phyloP scores from a whole-genome alignment of 2,797 vertebrate genomes.

The Mormyrops boulengeri region DNA sequence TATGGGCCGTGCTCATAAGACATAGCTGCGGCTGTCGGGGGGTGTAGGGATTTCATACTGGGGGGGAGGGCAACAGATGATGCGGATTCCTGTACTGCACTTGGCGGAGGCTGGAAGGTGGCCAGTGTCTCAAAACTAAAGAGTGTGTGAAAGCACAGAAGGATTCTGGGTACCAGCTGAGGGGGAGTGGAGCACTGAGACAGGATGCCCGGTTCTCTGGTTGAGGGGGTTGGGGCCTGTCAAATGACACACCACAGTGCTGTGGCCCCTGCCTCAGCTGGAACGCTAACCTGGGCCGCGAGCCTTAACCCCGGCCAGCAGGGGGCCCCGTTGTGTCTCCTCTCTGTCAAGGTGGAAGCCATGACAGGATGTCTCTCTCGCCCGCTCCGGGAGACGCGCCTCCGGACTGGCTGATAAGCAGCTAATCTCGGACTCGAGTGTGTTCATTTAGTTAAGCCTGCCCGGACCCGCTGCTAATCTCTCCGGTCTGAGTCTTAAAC shows the following conservation, averaged over 20 bases:
- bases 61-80: not conserved
- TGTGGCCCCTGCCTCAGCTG: not conserved
- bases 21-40: not conserved
- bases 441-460: conserved; percentile 42
- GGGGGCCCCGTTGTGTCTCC: not conserved
- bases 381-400: not conserved
- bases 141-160: not conserved
- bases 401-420: conserved; percentile 33
- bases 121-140: not conserved
- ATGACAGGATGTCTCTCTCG: not conserved
- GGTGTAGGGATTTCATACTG: not conserved
- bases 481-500: conserved; percentile 16
- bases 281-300: not conserved
- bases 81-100: not conserved
- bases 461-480: conserved; percentile 36
- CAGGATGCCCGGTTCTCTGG: not conserved
- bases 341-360: conserved; percentile 2
- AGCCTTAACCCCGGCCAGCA: conserved; percentile 14
- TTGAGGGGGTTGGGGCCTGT: not conserved
- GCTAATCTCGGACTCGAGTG: conserved; percentile 41
- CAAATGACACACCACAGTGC: not conserved
- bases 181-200: not conserved
- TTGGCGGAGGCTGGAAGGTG: not conserved
- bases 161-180: not conserved
- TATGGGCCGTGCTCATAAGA: not conserved